Percentiles rank a stretch among this genome's conserved stretches.
Evolutionary conservation across 2,888 invertebrate genomes (phyloP).

Genomic region (Eupithecia dodoneata): DNA sequence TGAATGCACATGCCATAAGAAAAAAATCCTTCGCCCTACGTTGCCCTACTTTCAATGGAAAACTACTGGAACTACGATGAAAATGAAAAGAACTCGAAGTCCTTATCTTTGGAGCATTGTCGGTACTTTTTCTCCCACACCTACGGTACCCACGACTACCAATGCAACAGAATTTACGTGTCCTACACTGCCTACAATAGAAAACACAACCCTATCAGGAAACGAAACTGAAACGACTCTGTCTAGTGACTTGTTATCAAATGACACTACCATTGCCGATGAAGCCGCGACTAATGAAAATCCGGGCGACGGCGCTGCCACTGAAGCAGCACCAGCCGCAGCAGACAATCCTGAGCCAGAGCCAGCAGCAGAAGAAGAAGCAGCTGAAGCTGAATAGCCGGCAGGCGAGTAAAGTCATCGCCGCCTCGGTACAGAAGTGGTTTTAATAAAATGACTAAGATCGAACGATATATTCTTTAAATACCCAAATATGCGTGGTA

Average conservation of each 20-base stretch:
- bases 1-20: slow-evolving; percentile 67
- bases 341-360: not conserved
- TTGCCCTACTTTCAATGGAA: slow-evolving; percentile 68
- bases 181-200: not conserved
- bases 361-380: not conserved
- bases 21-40: slow-evolving; percentile 58
- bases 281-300: not conserved
- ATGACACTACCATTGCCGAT: not conserved
- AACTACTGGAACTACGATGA: slow-evolving; percentile 65
- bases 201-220: not conserved
- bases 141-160: not conserved
- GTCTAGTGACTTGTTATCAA: not conserved
- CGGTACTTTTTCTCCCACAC: slow-evolving; percentile 60
- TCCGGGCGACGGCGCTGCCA: not conserved
- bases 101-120: slow-evolving; percentile 61
- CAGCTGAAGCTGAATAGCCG: not conserved
- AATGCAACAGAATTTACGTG: not conserved
- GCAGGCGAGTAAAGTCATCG: not conserved
- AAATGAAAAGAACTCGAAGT: slow-evolving; percentile 57
- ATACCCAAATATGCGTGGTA: not conserved
- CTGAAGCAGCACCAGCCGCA: not conserved
- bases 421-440: not conserved
- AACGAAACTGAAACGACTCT: not conserved
- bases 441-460: not conserved
- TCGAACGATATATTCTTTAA: not conserved